Evolutionary conservation across 1,140 invertebrate species (phyloP).

Genomic region (Drosophila novamexicana): DNA sequence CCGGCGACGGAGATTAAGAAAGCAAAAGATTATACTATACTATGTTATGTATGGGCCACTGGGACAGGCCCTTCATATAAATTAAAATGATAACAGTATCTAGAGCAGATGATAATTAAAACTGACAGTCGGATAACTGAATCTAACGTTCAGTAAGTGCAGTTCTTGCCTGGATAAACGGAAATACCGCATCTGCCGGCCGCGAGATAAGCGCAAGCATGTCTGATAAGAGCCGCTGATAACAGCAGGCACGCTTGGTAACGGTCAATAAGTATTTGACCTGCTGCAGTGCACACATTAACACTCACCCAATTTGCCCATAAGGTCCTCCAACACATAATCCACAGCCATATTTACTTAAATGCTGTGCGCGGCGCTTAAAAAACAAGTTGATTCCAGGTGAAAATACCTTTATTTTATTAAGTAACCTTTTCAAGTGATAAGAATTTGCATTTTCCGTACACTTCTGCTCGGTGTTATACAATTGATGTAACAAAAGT

Average conservation of each 20-base stretch:
- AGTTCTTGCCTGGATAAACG: conserved; percentile 28
- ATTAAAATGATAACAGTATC: conserved; percentile 12
- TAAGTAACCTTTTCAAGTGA: conserved; percentile 9
- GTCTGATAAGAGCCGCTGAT: conserved; percentile 38
- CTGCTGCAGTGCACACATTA: neutral
- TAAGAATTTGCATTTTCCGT: conserved; percentile 30
- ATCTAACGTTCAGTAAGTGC: conserved; percentile 18
- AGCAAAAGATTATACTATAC: conserved; percentile 1
- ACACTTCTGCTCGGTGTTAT: neutral
- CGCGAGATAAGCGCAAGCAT: conserved; percentile 5
- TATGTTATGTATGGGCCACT: neutral
- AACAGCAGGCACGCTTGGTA: conserved; percentile 38
- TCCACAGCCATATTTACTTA: conserved; percentile 86
- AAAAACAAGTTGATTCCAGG: neutral
- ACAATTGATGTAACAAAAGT: neutral
- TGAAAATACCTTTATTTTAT: neutral
- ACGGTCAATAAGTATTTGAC: conserved; percentile 20
- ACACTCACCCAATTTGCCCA: conserved; percentile 87
- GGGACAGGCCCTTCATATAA: neutral
- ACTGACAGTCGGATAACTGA: conserved; percentile 24
- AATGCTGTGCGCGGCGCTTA: neutral
- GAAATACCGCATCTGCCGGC: neutral
- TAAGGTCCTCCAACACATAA: conserved; percentile 88
- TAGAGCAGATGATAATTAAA: conserved; percentile 9
- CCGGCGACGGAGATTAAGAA: conserved; percentile 23